Evolutionary conservation across 2,113 vertebrate genomes (phyloP), one percentile per base, ranked within the genome.

Genomic region (Lagopus leucura): DNA sequence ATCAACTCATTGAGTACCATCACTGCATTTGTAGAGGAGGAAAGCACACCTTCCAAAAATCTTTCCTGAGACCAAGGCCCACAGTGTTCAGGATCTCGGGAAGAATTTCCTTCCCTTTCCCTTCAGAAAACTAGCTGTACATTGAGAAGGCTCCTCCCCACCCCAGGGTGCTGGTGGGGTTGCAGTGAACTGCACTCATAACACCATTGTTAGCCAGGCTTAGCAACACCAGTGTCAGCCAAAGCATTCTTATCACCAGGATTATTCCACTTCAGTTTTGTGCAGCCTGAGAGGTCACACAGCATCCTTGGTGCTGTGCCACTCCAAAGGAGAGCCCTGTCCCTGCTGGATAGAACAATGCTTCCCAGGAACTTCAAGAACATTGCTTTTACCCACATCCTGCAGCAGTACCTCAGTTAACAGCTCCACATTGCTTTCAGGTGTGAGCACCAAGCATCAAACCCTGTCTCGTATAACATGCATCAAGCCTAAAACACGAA

Each of bases 381-480:
- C 14, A 6, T 19, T 25, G 30, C 18, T 40, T 11, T 50, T 7
- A 3, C 4, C 55, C 12, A 5, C 19, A 4, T 2, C 3, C 28
- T 32, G 9, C 28, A 43, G 40, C n/a, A 7, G 25, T 10, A 11
- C 20, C 21, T 15, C 38, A 11, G 1, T 2, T 2, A 27, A 3
- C 30, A 28, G 61, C 34, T 2, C 6, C 7, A 5, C 34, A 8
- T 28, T 63, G 34, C 42, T 50, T 12, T 14, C 34, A 10, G 28
- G 43, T 12, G 24, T 1, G 3, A 58, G 30, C 50, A 19, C 71
- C 8, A 30, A 16, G 21, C 5, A 21, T 6, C 40, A 28, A 15
- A 19, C 2, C 1, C 34, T 4, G 3, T 2, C 6, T 32, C 5
- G 10, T 12, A 25, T 18, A 3, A 21, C 18, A 14, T 38, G 34